Conservation (phyloP, 2,113 vertebrate genomes). For the Sceloporus tristichus region DNA sequence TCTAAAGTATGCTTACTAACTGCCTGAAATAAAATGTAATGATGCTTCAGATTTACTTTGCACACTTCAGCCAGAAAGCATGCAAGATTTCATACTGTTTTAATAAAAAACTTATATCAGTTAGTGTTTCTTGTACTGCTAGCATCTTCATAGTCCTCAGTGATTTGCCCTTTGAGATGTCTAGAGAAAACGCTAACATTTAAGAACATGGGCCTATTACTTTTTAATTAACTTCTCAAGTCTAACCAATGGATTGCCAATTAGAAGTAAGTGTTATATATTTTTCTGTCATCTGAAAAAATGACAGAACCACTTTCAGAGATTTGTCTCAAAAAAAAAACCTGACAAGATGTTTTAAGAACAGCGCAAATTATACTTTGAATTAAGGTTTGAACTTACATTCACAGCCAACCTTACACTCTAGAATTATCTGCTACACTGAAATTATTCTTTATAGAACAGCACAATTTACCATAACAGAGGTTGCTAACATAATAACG, state of each 20-base stretch:
- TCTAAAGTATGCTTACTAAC: constrained; percentile 53
- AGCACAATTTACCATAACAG: background rate
- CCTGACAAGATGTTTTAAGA: background rate
- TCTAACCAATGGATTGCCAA: constrained; percentile 56
- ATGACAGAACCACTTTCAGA: constrained; percentile 56
- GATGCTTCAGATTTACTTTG: constrained; percentile 53
- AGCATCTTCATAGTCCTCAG: constrained; percentile 43
- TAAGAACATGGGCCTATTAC: constrained; percentile 51
- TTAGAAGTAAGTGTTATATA: constrained; percentile 55
- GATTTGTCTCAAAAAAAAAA: constrained; percentile 37
- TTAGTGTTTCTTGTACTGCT: constrained; percentile 48
- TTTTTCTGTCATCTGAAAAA: constrained; percentile 63
- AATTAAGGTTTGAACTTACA: background rate
- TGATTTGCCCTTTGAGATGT: constrained; percentile 42
- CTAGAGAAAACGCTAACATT: constrained; percentile 53
- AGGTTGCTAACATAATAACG: background rate
- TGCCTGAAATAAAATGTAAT: constrained; percentile 44
- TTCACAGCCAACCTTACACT: background rate
- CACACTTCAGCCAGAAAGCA: constrained; percentile 49
- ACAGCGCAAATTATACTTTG: constrained; percentile 27
- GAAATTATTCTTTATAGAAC: background rate
- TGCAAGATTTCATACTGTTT: constrained; percentile 48
- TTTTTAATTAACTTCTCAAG: constrained; percentile 65
- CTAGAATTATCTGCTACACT: background rate
- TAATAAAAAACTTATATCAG: constrained; percentile 63